Evolutionary conservation across 2,113 vertebrate species (phyloP).

Genomic region (Ictidomys tridecemlineatus): DNA sequence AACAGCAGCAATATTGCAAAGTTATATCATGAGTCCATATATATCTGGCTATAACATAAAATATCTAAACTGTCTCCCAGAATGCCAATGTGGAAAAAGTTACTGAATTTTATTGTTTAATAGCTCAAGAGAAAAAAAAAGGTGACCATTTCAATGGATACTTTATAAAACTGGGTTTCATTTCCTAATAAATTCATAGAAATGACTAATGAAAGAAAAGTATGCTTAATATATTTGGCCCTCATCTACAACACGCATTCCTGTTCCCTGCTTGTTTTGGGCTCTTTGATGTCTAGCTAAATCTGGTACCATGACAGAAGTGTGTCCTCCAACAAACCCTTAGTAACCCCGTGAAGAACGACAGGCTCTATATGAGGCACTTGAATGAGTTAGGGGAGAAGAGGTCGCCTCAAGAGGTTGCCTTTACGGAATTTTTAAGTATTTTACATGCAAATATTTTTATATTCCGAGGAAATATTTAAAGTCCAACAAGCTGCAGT

Average conservation of each 20-base stretch:
- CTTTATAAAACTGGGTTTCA: background rate
- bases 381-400: background rate
- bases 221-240: background rate
- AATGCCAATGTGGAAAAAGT: background rate
- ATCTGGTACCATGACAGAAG: background rate
- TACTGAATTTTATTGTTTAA: background rate
- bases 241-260: background rate
- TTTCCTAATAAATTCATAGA: background rate
- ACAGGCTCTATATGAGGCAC: background rate
- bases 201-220: background rate
- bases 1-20: background rate
- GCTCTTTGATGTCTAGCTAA: background rate
- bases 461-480: background rate
- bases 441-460: too few species aligned
- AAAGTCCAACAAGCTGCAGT: background rate
- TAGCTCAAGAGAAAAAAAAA: background rate
- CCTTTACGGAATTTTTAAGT: too few species aligned
- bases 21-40: background rate
- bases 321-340: too few species aligned
- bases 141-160: background rate
- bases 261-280: background rate
- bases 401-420: background rate
- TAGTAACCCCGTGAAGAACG: rapidly evolving
- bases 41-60: background rate
- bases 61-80: background rate